Evolutionary conservation across 1,140 invertebrate genomes (phyloP).

Genomic region (Euwallacea similis): DNA sequence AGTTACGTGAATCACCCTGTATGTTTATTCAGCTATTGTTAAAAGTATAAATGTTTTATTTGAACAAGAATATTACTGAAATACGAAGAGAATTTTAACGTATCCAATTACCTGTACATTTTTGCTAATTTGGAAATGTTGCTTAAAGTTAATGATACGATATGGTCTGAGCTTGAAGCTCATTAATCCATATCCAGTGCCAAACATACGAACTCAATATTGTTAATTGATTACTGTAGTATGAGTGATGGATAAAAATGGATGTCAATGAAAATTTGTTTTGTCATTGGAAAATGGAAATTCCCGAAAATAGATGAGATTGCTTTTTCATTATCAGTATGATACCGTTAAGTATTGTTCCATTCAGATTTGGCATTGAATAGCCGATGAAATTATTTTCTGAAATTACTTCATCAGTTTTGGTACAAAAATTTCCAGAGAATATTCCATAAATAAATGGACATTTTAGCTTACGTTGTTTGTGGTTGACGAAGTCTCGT

Average conservation of each 20-base stretch:
- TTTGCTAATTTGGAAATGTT: neutral
- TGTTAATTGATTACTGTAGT: conserved; percentile 13
- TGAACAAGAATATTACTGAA: too few relatives aligned
- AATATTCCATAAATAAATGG: too few relatives aligned
- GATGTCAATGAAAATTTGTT: conserved; percentile 20
- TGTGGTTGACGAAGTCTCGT: too few relatives aligned
- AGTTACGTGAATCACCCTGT: too few relatives aligned
- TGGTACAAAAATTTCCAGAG: too few relatives aligned
- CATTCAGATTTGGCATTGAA: neutral
- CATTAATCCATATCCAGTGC: conserved; percentile 17
- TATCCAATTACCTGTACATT: neutral
- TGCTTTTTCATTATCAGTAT: conserved; percentile 9
- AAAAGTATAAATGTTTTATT: too few relatives aligned
- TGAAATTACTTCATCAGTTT: too few relatives aligned
- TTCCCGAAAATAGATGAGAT: conserved; percentile 11
- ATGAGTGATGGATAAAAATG: conserved; percentile 25
- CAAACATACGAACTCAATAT: conserved; percentile 19
- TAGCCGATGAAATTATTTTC: too few relatives aligned
- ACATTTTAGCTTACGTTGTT: too few relatives aligned
- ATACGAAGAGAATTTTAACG: neutral
- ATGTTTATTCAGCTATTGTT: too few relatives aligned
- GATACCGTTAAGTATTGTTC: conserved; percentile 18
- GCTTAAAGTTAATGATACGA: conserved; percentile 9
- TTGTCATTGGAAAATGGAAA: conserved; percentile 13
- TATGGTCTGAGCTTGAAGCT: conserved; percentile 1